Evolutionary conservation across 2,113 vertebrate species (phyloP).

Genomic region (Pterocles orientalis): DNA sequence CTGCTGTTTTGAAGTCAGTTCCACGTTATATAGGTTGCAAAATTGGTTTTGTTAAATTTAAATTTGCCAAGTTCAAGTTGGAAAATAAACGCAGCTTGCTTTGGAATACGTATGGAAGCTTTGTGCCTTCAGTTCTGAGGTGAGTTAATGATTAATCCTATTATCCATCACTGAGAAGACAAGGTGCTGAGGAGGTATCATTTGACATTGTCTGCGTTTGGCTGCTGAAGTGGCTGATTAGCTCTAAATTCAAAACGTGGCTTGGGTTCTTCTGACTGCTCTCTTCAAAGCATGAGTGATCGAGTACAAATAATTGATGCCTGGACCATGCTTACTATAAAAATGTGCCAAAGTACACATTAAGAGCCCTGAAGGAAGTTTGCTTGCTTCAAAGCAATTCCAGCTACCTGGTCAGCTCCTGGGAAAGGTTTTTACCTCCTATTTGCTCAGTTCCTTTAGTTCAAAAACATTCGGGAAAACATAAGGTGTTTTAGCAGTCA

Average conservation of each 20-base stretch:
- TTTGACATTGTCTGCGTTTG: background rate
- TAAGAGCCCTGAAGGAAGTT: background rate
- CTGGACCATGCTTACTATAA: background rate
- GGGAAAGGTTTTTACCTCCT: background rate
- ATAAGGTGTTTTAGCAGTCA: background rate
- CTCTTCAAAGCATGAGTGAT: constrained; percentile 7
- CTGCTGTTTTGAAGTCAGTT: background rate
- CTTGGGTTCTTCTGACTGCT: background rate
- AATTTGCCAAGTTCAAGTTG: background rate
- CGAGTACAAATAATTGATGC: constrained; percentile 14
- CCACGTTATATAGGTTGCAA: background rate
- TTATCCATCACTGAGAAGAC: background rate
- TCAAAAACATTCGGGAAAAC: background rate
- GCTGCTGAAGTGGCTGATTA: background rate
- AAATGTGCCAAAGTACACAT: constrained; percentile 42
- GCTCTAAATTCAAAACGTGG: background rate
- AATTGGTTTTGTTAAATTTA: background rate
- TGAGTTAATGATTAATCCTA: constrained; percentile 41
- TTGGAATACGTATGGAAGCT: background rate
- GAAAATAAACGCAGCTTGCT: background rate
- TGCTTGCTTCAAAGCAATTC: background rate
- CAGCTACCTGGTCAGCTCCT: background rate
- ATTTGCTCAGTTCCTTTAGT: background rate
- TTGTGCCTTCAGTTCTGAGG: background rate
- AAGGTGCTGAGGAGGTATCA: background rate